Base-by-base conservation (phyloP, 2,888 invertebrate species). In the Zelleria hepariella region DNA sequence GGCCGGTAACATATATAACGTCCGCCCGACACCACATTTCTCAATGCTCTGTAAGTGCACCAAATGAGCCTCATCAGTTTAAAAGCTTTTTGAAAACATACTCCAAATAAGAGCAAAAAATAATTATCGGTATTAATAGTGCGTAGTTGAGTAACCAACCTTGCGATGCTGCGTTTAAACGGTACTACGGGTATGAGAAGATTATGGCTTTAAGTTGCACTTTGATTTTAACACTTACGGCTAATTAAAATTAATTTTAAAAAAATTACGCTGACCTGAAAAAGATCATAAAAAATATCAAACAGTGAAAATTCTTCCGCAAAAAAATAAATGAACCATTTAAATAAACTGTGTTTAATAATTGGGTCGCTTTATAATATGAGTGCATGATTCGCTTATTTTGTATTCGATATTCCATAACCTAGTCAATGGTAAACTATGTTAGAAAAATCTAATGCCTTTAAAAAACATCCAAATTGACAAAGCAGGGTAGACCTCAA, bases 11-110 rank as follows among this genome's bases (percentile, higher is more conserved):
- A n/a, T n/a, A n/a, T n/a, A n/a, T n/a, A n/a, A n/a, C n/a, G n/a
- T n/a, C n/a, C 73, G 68, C 68, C 68, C 78, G 86, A 82, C 86
- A 85, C 85, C 85, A 82, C 72, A 66, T 86, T 84, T 77, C 85
- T 67, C 79, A 83, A 85, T 75, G 61, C 65, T 65, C 74, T 67
- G 47, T 80, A 82, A 79, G 72, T 78, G 75, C 77, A 68, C 72
- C 66, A 71, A 73, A 72, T 75, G 74, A 74, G 72, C 75, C 71
- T 74, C 81, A 79, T 78, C 78, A 70, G 71, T 75, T 80, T 84
- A 84, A 83, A 80, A 84, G 82, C 80, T 82, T 82, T 77, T 49
- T 72, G 66, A 71, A 66, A 65, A 67, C 71, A 69, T 59, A 72
- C 71, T 66, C 62, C 63, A 47, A 73, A 75, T 74, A 73, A 78